Evolutionary conservation across 2,113 vertebrate species (phyloP), one percentile per base, ranked within the genome.

Genomic region (Anguilla japonica): DNA sequence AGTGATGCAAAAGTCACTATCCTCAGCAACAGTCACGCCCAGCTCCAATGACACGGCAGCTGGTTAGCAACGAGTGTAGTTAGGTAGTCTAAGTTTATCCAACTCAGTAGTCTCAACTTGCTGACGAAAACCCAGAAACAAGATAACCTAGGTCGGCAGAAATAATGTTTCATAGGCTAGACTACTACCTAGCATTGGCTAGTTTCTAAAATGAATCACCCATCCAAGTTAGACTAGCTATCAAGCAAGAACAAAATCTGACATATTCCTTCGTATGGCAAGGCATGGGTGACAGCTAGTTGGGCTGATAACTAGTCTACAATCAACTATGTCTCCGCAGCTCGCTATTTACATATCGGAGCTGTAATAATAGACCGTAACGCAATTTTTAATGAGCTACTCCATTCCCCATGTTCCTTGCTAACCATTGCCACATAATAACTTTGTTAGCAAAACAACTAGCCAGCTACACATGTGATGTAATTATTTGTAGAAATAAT

Each of bases 351-450:
- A 9, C 8, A 8, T 53, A 53, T 53, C 50, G 50, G 50, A 53
- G 1, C 50, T 53, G 8, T 46, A 46, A 46, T 14, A 53, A 53
- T 53, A 53, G 50, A 75, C 13, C 26, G 26, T 75, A 75, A 67
- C 8, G 26, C n/a, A 75, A 75, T 75, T 9, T 34, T 75, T n/a
- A 75, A 34, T 13, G 22, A 75, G 26, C n/a, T 13, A n/a, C 71
- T 75, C n/a, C n/a, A 9, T 75, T 75, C n/a, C n/a, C 71, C 71
- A 75, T 75, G 71, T 75, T 75, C n/a, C 71, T 75, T n/a, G 71
- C 0, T 75, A 34, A 34, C 11, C 22, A n/a, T 20, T 67, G 60
- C 60, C 22, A 67, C 3, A 18, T 1, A 18, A 8, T 75, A 75
- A 29, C 26, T 34, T 8, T n/a, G 22, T 34, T n/a, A 75, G 26